A percentile compares a stretch with the other conserved stretches of the same genome.
These are phyloP conservation scores for Chaenogobius annularis DNA, from an alignment of 2,113 vertebrate species.

Conservation along the genomic window DNA sequence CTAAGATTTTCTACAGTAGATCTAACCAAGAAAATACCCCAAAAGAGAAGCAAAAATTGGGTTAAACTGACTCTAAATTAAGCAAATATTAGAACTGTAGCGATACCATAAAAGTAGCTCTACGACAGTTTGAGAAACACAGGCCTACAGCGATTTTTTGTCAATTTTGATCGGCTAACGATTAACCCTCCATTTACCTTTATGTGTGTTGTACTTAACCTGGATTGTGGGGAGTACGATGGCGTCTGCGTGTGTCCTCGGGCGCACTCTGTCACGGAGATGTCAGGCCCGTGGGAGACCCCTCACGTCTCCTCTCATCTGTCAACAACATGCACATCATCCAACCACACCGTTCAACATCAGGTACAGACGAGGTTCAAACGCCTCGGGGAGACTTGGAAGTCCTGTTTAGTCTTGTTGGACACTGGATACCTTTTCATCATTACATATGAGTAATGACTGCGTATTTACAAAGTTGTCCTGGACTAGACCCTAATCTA, in stretches of 20 bases:
- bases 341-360: not conserved
- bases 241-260: conserved; percentile 40
- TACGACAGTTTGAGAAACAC: no score
- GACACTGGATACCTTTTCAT: conserved; percentile 36
- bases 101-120: no score
- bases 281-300: conserved; percentile 48
- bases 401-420: conserved; percentile 26
- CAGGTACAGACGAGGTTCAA: not conserved
- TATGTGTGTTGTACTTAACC: conserved; percentile 22
- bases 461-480: no score
- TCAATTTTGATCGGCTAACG: no score
- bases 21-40: no score
- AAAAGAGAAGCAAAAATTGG: no score
- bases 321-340: conserved; percentile 37
- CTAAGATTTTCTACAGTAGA: no score
- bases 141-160: no score
- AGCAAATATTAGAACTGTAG: no score
- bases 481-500: no score
- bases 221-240: conserved; percentile 52
- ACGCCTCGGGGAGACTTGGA: conserved; percentile 9
- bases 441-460: not conserved
- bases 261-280: conserved; percentile 57
- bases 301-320: conserved; percentile 44
- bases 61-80: no score
- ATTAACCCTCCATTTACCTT: no score